phyloP scores from a whole-genome alignment of 1,140 invertebrate species.

The Chrysoperla carnea region DNA sequence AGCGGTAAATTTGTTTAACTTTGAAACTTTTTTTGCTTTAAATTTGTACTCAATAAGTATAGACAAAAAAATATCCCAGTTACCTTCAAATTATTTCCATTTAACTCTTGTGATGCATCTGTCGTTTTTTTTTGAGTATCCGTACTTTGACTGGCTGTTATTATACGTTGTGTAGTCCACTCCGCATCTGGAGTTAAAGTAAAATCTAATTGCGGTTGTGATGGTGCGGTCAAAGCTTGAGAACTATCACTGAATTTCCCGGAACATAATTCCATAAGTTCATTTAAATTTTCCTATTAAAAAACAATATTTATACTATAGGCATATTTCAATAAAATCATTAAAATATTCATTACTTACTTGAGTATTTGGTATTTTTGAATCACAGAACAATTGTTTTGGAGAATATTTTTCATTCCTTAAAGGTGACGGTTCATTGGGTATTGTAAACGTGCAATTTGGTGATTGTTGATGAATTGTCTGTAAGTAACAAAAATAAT shows the following conservation, averaged over 20 bases:
- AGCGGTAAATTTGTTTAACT: too few species aligned
- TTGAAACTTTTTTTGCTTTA: too few species aligned
- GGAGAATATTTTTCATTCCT: conserved; percentile 7
- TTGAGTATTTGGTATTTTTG: not conserved
- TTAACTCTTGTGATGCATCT: not conserved
- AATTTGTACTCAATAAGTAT: too few species aligned
- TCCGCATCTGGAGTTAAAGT: too few species aligned
- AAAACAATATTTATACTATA: too few species aligned
- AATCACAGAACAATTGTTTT: conserved; percentile 21
- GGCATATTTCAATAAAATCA: not conserved
- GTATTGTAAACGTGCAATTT: conserved; percentile 6
- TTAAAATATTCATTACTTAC: too few species aligned
- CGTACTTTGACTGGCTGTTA: conserved; percentile 7
- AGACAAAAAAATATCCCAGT: too few species aligned
- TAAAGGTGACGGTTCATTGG: conserved; percentile 14
- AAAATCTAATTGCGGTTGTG: too few species aligned
- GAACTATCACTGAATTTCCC: conserved; percentile 10
- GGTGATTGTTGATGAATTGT: conserved; percentile 4
- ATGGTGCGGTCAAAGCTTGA: too few species aligned
- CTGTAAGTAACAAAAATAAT: conserved; percentile 6
- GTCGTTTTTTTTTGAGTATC: conserved; percentile 2
- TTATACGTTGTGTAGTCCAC: too few species aligned
- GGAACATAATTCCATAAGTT: conserved; percentile 31
- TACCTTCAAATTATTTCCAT: not conserved
- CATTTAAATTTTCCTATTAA: conserved; percentile 23